Base-by-base conservation (phyloP, 92 coral and sea anemone species). In the Bergia puertoricense region DNA sequence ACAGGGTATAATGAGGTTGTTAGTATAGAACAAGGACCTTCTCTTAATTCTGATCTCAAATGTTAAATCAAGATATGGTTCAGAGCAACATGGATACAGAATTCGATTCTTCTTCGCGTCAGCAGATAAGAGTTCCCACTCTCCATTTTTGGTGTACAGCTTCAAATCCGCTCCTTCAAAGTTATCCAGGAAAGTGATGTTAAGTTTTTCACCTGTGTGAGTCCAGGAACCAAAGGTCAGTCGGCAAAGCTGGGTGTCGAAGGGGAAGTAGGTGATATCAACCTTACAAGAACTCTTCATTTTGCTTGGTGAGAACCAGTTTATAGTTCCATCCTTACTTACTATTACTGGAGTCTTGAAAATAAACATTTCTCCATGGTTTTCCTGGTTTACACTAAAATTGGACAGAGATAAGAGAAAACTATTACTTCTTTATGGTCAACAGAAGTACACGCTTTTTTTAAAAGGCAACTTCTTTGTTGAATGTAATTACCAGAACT, bases 151-250 rank as follows among this genome's bases (percentile, higher is more conserved):
- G 36, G 92, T 88, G 86, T 80, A 96, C 6, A 48, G 68, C 22
- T 77, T 39, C 42, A 91, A 16, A 76, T 91, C 95, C 1, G 89
- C 93, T 0, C 57, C 75, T 67, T 89, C 79, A 0, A 4, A 0
- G 37, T 67, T 90, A 1, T 76, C 74, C 80, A 67, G 88, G 59
- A 96, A 93, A 8, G 11, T 77, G 44, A 96, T 68, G 74, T 92
- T 90, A 9, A 96, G 86, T 67, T 94, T 89, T 39, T 73, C 45
- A 9, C 92, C 91, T 76, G 88, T 48, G 79, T 65, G 86, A 5
- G 94, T 90, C 98, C 98, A 96, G 22, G 98, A 96, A 43, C 98
- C 98, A 30, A 96, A 92, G 51, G 90, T 91, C 62, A 93, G 48
- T 18, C 43, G 41, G 76, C 98, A 96, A 39, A 74, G 78, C 73